Evolutionary conservation across 2,797 vertebrate genomes (phyloP), one percentile per base, ranked within the genome.

Genomic region (Girardinus metallicus): DNA sequence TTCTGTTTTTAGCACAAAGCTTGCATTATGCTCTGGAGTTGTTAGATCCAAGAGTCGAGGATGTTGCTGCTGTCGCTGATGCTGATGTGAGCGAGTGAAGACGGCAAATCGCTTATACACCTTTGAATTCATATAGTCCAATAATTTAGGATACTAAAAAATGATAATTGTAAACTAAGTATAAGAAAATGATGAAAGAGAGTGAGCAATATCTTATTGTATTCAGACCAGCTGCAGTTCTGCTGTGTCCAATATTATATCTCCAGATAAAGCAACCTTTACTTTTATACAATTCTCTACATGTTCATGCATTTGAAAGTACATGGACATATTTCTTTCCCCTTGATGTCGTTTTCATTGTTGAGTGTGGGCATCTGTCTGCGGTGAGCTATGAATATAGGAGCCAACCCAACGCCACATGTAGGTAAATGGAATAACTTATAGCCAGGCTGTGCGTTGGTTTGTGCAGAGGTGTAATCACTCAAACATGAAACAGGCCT

Each of bases 401-500:
- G 62, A 75, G 34, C 41, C 21, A 57, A 66, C 55, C 43, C 23
- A 18, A 5, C 11, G 44, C 31, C 41, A 74, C 73, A 44, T 73
- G 55, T 18, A 26, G 31, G 49, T 79, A 73, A 78, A 57, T 18
- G 12, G 53, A 77, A 75, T 70, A 80, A 85, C 73, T 55, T 79
- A 80, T 44, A 73, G 43, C 29, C 76, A 49, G 43, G 0, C 34
- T 80, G 72, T 39, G 46, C 66, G 66, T 74, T 43, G 34, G 74
- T 82, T 75, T 77, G 53, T 60, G 39, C 70, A 79, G 81, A 39
- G 31, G 43, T 72, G 76, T 39, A 75, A 76, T 88, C 79, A 78
- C 71, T 80, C 62, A 86, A 79, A 85, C 62, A 60, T 9, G 18
- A 79, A 85, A 39, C 55, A 78, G 73, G 53, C 77, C 47, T 74